Evolutionary conservation across 2,797 vertebrate genomes (phyloP).

Genomic region (Nyctalus aviator): DNA sequence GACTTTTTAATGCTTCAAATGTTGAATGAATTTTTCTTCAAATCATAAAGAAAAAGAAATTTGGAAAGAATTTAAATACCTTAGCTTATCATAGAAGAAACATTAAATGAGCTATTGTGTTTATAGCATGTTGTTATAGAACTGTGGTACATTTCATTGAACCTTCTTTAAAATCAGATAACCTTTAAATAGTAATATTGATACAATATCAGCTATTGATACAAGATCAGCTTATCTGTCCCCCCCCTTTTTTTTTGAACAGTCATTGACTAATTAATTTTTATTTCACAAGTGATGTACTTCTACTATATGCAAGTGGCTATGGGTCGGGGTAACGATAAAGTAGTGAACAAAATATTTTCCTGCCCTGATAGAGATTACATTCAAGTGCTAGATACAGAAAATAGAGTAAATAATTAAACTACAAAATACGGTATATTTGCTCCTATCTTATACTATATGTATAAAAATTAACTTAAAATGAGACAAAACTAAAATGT

Average conservation of each 20-base stretch:
- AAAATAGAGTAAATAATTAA: background rate
- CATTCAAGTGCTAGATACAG: background rate
- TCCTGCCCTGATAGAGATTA: background rate
- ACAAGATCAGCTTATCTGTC: background rate
- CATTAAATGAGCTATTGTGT: background rate
- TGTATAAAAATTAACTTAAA: slow-evolving; percentile 1
- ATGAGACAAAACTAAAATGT: background rate
- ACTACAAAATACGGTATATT: background rate
- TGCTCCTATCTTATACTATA: background rate
- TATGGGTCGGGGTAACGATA: background rate
- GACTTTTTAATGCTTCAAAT: slow-evolving; percentile 25
- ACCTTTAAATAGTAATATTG: background rate
- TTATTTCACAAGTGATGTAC: background rate
- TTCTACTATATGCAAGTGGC: background rate
- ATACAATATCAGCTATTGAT: background rate
- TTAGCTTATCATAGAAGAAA: background rate
- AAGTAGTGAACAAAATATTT: background rate
- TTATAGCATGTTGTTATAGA: background rate
- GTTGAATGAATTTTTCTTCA: background rate
- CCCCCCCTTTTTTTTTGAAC: background rate
- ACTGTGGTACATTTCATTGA: background rate
- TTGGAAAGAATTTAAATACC: background rate
- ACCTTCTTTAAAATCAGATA: background rate
- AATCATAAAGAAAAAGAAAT: slow-evolving; percentile 39
- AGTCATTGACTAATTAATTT: background rate